Evolutionary conservation across 1,140 invertebrate genomes (phyloP).

Genomic region (Lasioglossum albipes): DNA sequence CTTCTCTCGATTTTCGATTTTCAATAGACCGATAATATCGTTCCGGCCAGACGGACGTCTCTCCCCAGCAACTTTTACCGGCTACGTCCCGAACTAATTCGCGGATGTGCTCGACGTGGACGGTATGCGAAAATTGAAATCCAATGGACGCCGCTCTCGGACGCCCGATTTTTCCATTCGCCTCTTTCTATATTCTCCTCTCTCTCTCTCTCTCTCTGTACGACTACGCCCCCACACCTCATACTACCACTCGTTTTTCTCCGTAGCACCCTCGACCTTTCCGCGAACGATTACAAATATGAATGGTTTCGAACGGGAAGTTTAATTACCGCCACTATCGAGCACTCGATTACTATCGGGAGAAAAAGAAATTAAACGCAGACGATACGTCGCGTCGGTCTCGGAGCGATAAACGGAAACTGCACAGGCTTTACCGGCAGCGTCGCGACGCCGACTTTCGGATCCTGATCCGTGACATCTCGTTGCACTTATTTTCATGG

Average conservation of each 20-base stretch:
- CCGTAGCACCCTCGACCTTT: slow-evolving; percentile 29
- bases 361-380: slow-evolving; percentile 44
- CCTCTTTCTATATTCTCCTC: too few species aligned
- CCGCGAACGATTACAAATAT: slow-evolving; percentile 44
- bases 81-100: slow-evolving; percentile 41
- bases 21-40: slow-evolving; percentile 64
- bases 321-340: slow-evolving; percentile 59
- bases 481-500: too few species aligned
- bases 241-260: not conserved
- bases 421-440: too few species aligned
- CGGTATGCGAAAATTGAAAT: slow-evolving; percentile 61
- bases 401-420: too few species aligned
- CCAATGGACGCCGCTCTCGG: slow-evolving; percentile 34
- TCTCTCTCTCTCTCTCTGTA: too few species aligned
- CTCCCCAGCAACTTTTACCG: not conserved
- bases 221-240: too few species aligned
- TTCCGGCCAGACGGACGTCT: slow-evolving; percentile 27
- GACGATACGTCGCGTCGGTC: not conserved
- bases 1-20: slow-evolving; percentile 64
- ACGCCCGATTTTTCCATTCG: slow-evolving; percentile 27
- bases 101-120: slow-evolving; percentile 39
- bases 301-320: slow-evolving; percentile 57
- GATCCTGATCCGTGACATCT: too few species aligned
- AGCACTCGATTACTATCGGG: not conserved
- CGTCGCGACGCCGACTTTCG: too few species aligned